phyloP scores from a whole-genome alignment of 1,140 invertebrate genomes.

The Eulimnadia texana region DNA sequence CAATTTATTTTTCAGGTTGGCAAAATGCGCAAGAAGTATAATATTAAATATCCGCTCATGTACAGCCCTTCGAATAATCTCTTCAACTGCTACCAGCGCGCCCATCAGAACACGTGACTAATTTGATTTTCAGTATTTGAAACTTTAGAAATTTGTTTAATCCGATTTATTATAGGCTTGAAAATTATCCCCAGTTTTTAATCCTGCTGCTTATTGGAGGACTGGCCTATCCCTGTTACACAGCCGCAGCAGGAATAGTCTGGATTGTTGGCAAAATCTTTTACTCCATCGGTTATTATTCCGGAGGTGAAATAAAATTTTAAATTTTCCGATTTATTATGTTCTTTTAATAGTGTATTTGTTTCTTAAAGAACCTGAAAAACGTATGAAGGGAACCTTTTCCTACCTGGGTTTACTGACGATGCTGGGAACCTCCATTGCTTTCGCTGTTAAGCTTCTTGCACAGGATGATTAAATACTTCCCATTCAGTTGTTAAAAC shows the following conservation, averaged over 20 bases:
- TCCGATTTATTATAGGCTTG: too few relatives aligned
- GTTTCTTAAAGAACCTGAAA: slow-evolving; percentile 27
- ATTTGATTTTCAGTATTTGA: background rate
- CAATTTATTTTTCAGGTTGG: slow-evolving; percentile 21
- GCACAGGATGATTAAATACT: too few relatives aligned
- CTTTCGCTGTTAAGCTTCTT: slow-evolving; percentile 25
- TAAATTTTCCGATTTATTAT: background rate
- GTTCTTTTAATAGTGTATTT: background rate
- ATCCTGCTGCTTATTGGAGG: slow-evolving; percentile 31
- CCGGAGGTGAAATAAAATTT: slow-evolving; percentile 28
- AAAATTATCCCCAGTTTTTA: slow-evolving; percentile 32
- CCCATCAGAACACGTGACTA: slow-evolving; percentile 37
- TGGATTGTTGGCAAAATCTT: slow-evolving; percentile 31
- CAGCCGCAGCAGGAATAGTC: slow-evolving; percentile 29
- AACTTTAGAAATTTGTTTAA: too few relatives aligned
- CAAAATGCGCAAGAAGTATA: slow-evolving; percentile 25
- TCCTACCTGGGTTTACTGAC: slow-evolving; percentile 29
- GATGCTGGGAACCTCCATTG: slow-evolving; percentile 27
- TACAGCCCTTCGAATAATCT: slow-evolving; percentile 29
- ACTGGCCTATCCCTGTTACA: slow-evolving; percentile 31
- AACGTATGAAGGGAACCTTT: slow-evolving; percentile 30
- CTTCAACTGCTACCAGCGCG: slow-evolving; percentile 35
- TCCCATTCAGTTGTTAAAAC: too few relatives aligned
- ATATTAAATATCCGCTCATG: slow-evolving; percentile 32
- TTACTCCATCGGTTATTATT: slow-evolving; percentile 36